These are phyloP conservation scores for Theonella swinhoei DNA, from an alignment of 37 sponge, comb jelly and placozoan genomes.

Conservation along the genomic window DNA sequence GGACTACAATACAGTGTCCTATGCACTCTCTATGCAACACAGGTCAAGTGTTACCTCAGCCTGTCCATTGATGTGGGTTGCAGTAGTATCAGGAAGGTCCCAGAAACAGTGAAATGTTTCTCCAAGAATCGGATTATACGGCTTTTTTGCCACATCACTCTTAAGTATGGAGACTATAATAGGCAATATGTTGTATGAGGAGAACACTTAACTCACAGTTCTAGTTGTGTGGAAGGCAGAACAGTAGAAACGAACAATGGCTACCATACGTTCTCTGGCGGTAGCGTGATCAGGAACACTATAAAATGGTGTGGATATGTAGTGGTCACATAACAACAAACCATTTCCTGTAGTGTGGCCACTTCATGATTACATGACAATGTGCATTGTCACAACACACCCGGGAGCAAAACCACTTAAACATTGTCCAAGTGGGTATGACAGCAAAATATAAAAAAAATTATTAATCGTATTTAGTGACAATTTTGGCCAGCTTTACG, in stretches of 20 bases:
- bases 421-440: neutral
- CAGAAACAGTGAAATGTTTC: slow-evolving; percentile 77
- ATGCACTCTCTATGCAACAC: too few relatives aligned
- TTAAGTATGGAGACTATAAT: slow-evolving; percentile 1
- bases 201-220: slow-evolving; percentile 10
- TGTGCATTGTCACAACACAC: too few relatives aligned
- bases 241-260: slow-evolving; percentile 57
- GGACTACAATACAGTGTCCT: too few relatives aligned
- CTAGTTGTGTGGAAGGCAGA: slow-evolving; percentile 67
- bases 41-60: too few relatives aligned
- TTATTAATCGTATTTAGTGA: too few relatives aligned
- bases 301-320: neutral
- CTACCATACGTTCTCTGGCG: slow-evolving; percentile 53
- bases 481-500: too few relatives aligned
- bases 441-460: too few relatives aligned
- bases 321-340: neutral
- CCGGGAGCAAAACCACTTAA: too few relatives aligned
- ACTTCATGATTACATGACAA: too few relatives aligned
- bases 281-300: slow-evolving; percentile 44
- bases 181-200: neutral
- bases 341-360: too few relatives aligned
- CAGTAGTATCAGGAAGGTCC: slow-evolving; percentile 48
- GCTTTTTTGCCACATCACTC: slow-evolving; percentile 72
- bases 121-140: slow-evolving; percentile 86
- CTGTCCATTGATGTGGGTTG: too few relatives aligned